These are phyloP conservation scores for Hydrolagus colliei DNA, from an alignment of 2,797 vertebrate genomes.

Conservation along the genomic window DNA sequence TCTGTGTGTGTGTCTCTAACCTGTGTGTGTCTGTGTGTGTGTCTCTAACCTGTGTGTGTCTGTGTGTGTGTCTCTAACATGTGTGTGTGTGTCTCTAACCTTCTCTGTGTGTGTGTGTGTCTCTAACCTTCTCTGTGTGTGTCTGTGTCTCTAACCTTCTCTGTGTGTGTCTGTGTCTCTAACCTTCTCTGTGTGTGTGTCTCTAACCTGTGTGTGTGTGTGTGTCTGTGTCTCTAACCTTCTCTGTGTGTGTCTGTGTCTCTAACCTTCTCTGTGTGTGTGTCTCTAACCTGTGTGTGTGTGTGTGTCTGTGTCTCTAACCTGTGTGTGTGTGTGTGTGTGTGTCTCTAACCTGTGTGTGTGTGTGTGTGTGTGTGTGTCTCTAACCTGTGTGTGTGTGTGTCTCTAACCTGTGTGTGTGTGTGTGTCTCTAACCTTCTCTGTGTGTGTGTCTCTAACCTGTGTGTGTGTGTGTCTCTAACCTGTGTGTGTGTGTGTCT, in stretches of 20 bases:
- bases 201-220: not conserved
- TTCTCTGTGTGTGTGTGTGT: too few relatives aligned
- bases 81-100: not conserved
- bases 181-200: not conserved
- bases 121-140: too few relatives aligned
- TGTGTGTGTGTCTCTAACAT: not conserved
- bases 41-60: not conserved
- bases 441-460: conserved; percentile 1
- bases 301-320: not conserved
- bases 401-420: not conserved
- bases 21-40: too few relatives aligned
- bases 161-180: too few relatives aligned
- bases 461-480: conserved; percentile 4
- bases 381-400: not conserved
- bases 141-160: too few relatives aligned
- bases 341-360: not conserved
- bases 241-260: too few relatives aligned
- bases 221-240: conserved; percentile 9
- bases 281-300: not conserved
- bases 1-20: not conserved
- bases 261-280: not conserved
- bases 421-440: too few relatives aligned
- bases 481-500: not conserved
- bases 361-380: conserved; percentile 1
- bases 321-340: not conserved